phyloP scores from a whole-genome alignment of 1,140 invertebrate species.

The Drosophila teissieri region DNA sequence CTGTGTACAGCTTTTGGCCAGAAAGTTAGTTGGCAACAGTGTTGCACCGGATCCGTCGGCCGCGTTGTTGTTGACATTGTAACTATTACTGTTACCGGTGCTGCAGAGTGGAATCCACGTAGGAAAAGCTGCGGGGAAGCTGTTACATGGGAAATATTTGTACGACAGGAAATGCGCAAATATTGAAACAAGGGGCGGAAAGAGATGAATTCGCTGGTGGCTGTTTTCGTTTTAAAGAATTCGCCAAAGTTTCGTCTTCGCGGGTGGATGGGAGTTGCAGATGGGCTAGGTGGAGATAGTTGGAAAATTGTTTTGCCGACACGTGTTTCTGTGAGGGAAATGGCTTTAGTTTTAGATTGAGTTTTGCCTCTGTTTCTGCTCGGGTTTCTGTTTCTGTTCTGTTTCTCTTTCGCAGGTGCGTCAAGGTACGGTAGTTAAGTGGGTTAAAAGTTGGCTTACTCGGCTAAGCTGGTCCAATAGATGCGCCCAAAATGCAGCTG shows the following conservation, averaged over 20 bases:
- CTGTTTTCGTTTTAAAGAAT: constrained; percentile 47
- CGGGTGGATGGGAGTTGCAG: constrained; percentile 8
- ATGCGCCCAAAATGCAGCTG: constrained; percentile 21
- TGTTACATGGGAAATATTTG: constrained; percentile 78
- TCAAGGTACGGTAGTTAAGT: constrained; percentile 49
- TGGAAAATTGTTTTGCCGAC: constrained; percentile 69
- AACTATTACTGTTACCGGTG: constrained; percentile 27
- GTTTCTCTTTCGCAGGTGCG: constrained; percentile 33
- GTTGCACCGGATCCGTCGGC: constrained; percentile 38
- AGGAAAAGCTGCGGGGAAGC: constrained; percentile 54
- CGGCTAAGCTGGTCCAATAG: constrained; percentile 14
- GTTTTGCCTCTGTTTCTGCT: neutral
- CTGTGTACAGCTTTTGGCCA: constrained; percentile 63
- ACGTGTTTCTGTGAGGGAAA: constrained; percentile 54
- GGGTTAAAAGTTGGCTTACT: constrained; percentile 46
- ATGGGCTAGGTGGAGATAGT: constrained; percentile 43
- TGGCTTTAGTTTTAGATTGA: constrained; percentile 57
- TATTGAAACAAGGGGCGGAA: constrained; percentile 48
- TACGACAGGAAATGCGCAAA: constrained; percentile 78
- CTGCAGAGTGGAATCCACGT: constrained; percentile 38
- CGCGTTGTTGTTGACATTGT: constrained; percentile 29
- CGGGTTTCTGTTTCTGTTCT: constrained; percentile 19
- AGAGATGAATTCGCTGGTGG: constrained; percentile 46
- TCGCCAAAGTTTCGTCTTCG: constrained; percentile 28
- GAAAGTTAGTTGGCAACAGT: constrained; percentile 64